phyloP scores from a whole-genome alignment of 2,113 vertebrate species.

The Eleginops maclovinus region DNA sequence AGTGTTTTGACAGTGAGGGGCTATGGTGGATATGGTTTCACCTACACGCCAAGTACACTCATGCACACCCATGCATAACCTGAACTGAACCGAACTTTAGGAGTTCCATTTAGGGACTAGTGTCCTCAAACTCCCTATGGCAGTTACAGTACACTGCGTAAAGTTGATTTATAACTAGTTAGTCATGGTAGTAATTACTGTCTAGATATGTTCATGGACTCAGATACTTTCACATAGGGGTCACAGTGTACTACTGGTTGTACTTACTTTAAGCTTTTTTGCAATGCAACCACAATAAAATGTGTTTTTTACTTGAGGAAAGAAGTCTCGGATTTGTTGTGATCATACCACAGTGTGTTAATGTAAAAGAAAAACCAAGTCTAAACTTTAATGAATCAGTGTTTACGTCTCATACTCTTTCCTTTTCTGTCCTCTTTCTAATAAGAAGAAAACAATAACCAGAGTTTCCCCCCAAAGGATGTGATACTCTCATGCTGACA shows the following conservation, averaged over 20 bases:
- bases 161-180: conserved; percentile 22
- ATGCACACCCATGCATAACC: not conserved
- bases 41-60: not conserved
- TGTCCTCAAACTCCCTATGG: conserved; percentile 30
- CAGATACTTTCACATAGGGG: conserved; percentile 1
- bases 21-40: not conserved
- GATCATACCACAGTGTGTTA: not conserved
- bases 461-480: conserved; percentile 32
- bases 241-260: not conserved
- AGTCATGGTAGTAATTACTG: conserved; percentile 10
- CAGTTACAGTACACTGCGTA: not conserved
- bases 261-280: not conserved
- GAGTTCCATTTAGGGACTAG: not conserved
- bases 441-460: conserved; percentile 46
- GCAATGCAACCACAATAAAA: conserved; percentile 4
- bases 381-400: not conserved
- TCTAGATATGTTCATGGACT: not conserved
- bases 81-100: conserved; percentile 16
- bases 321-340: not conserved
- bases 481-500: conserved; percentile 38
- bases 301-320: not conserved
- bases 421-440: conserved; percentile 19
- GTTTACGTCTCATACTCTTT: conserved; percentile 1
- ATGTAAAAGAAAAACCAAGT: not conserved
- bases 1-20: conserved; percentile 28